Base-by-base conservation (phyloP, 2,888 invertebrate species). In the Antitype chi region DNA sequence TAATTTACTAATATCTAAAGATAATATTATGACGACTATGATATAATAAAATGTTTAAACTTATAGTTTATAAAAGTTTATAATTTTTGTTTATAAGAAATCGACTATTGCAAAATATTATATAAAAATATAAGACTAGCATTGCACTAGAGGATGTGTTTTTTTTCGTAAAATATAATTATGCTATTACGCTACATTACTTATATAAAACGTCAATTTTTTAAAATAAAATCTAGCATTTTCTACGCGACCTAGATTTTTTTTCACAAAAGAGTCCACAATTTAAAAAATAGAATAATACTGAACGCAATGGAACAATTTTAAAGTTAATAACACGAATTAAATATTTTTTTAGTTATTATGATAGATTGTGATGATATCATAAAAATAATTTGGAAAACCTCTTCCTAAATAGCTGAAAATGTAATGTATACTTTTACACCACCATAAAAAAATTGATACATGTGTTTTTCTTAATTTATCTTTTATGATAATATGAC, bases 71-170 rank as follows among this genome's bases (percentile, higher is more conserved):
- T 62, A 62, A 71, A 71, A 76, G 62, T 78, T 81, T 75, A 75
- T 62, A 62, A 38, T 55, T 57, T 63, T 57, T 62, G 43, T 76
- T 76, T 55, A 49, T 43, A 59, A 66, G 59, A 79, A 75, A 38
- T 74, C 28, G n/a, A 77, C 70, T 80, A 80, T 86, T 80, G 80
- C 76, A 76, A 70, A 74, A 68, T 62, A 70, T 78, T 81, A 80
- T 68, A 80, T 76, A 75, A 78, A 82, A 78, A 81, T 76, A 66
- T 84, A 78, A 85, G 89, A 89, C 89, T 88, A 89, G 89, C 67
- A 66, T 84, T 85, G 81, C 78, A 89, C 85, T 88, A 88, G 78
- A 78, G 70, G 60, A 69, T 72, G 74, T 43, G 69, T 25, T 73
- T 53, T 74, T 63, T 62, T 49, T 63, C 25, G 55, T 72, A 72